Evolutionary conservation across 2,797 vertebrate species (phyloP), one percentile per base, ranked within the genome.

Genomic region (Macropus fuliginosus): DNA sequence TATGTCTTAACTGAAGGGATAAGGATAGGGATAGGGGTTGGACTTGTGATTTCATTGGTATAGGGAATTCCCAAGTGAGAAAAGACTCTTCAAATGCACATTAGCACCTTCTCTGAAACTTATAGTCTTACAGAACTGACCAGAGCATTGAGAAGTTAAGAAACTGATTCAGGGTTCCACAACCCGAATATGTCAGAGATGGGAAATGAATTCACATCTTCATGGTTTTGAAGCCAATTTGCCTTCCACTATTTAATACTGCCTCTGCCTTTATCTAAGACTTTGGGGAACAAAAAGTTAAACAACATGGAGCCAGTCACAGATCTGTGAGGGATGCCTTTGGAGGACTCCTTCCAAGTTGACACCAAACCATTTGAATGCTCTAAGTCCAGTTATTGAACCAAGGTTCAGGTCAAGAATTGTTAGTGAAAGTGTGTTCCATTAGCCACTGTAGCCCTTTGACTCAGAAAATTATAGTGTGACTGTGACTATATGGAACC

Each of bases 361-460:
- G 16, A 81, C 66, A 40, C 1, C n/a, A 81, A 81, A 81, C 66
- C 59, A 34, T 62, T 62, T 34, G 59, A 62, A 34, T 62, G 13
- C 13, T 95, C n/a, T 91, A 90, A 94, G 52, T 97, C 93, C 13
- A 94, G 55, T 93, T 5, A 52, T 16, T 14, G 0, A 62, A 81
- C 91, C 87, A 54, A 55, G 4, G 31, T 62, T 34, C 31, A 62
- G 12, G 62, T 74, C 62, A 74, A 74, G 62, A 74, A 74, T 40
- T 74, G 5, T 40, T 40, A 21, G 16, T 18, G 16, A 18, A 74
- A 74, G 5, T 40, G 62, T 74, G 16, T 74, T 74, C 62, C 62
- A 74, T 74, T 74, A 6, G 62, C 62, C 34, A n/a, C 13, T 66
- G 62, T 66, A 66, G 5, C 62, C 31, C 62, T n/a, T 18, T 74